Evolutionary conservation across 2,113 vertebrate genomes (phyloP), one percentile per base, ranked within the genome.

Genomic region (Forbesichthys agassizii): DNA sequence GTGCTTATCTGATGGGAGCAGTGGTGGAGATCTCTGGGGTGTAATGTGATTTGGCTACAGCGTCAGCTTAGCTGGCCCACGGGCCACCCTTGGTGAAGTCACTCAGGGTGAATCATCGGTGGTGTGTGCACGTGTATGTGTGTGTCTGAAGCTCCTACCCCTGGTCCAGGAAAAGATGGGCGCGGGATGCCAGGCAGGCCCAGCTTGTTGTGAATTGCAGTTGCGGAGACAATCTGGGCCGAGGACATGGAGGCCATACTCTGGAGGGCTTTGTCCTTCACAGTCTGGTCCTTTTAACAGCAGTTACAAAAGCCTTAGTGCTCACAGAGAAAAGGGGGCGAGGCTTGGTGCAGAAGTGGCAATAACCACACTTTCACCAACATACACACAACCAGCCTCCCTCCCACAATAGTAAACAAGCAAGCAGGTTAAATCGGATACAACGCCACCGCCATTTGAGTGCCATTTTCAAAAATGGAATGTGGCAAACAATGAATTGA

Each of bases 221-320:
- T 99, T 86, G 98, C 98, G 10, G 98, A 99, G 88, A 99, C 98
- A 80, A 99, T 99, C 94, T 99, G 98, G 85, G 98, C 98, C 27
- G 98, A 99, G 64, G 98, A 99, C 98, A 99, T 99, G 91, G 97
- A 96, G 79, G 98, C 96, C 97, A 99, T 99, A 93, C 98, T 98
- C 93, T 99, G 98, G 86, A 99, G 94, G 88, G 98, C 98, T 95
- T 99, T 99, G 93, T 99, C 98, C 95, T 99, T 99, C 84, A 98
- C 96, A 56, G 96, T 96, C 92, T 99, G 98, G 96, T 99, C 98
- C 98, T 99, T 42, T 96, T 91, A 95, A 95, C 77, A 94, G 94
- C 93, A 96, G 89, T 92, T 90, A 97, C 20, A 93, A 89, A 89
- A 90, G 89, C 93, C 92, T 96, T 93, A 96, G 91, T 88, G 90